phyloP scores from a whole-genome alignment of 2,113 vertebrate genomes.

The Pteronura brasiliensis region DNA sequence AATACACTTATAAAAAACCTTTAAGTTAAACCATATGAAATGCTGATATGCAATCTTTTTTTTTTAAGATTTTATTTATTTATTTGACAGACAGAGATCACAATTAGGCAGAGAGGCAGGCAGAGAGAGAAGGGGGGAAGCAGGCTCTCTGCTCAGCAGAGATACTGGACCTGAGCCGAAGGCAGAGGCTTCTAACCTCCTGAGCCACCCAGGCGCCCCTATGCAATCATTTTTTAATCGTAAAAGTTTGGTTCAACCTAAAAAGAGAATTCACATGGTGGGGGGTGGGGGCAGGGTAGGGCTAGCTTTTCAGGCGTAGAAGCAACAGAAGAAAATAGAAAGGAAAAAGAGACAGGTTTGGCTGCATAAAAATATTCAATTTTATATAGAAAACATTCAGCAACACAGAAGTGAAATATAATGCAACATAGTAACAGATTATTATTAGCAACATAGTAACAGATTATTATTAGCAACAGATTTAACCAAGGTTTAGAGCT shows the following conservation, averaged over 20 bases:
- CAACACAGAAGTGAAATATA: background rate
- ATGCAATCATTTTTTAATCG: background rate
- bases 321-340: constrained; percentile 18
- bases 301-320: background rate
- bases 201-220: background rate
- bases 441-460: background rate
- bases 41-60: background rate
- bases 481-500: background rate
- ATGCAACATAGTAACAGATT: background rate
- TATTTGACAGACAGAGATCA: no score
- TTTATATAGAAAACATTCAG: background rate
- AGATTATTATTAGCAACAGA: constrained; percentile 10
- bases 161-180: no score
- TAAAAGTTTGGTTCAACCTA: background rate
- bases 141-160: no score
- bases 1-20: background rate
- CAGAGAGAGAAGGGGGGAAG: no score
- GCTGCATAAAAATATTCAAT: background rate
- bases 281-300: background rate
- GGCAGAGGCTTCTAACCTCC: no score
- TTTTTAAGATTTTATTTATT: background rate
- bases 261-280: background rate
- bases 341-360: background rate
- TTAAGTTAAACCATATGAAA: background rate
- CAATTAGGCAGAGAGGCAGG: no score